phyloP scores from a whole-genome alignment of 64 coral and sea anemone genomes.

The Dendrophyllia cribrosa region DNA sequence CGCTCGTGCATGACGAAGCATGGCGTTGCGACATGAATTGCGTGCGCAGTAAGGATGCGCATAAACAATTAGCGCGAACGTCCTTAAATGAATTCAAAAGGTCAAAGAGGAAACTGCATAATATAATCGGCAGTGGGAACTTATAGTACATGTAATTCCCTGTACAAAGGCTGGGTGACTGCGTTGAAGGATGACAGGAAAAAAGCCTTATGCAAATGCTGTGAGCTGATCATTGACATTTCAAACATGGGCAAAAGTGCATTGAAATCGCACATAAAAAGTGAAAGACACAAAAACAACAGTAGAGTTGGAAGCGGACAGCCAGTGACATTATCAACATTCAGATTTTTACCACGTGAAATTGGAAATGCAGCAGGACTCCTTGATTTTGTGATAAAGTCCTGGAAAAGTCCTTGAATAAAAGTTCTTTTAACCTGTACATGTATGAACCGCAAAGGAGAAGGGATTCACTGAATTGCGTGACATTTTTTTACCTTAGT shows the following conservation, averaged over 20 bases:
- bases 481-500: too few species aligned
- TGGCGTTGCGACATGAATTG: too few species aligned
- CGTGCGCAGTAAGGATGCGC: too few species aligned
- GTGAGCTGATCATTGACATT: conserved; percentile 62
- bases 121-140: conserved; percentile 64
- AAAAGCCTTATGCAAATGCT: conserved; percentile 71
- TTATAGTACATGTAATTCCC: too few species aligned
- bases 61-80: too few species aligned
- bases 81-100: conserved; percentile 50
- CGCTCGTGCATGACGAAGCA: too few species aligned
- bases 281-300: conserved; percentile 68
- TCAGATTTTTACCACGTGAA: conserved; percentile 43
- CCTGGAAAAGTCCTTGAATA: conserved; percentile 39
- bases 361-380: conserved; percentile 19
- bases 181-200: conserved; percentile 72
- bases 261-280: conserved; percentile 70
- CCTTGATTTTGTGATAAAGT: conserved; percentile 26
- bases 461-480: too few species aligned
- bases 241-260: conserved; percentile 73
- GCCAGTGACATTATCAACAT: conserved; percentile 46
- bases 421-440: conserved; percentile 28
- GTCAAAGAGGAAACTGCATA: conserved; percentile 40
- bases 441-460: too few species aligned
- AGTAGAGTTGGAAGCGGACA: conserved; percentile 33
- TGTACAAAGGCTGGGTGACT: conserved; percentile 66